Base-by-base conservation (phyloP, 1,140 invertebrate species). In the Oedothorax gibbosus region DNA sequence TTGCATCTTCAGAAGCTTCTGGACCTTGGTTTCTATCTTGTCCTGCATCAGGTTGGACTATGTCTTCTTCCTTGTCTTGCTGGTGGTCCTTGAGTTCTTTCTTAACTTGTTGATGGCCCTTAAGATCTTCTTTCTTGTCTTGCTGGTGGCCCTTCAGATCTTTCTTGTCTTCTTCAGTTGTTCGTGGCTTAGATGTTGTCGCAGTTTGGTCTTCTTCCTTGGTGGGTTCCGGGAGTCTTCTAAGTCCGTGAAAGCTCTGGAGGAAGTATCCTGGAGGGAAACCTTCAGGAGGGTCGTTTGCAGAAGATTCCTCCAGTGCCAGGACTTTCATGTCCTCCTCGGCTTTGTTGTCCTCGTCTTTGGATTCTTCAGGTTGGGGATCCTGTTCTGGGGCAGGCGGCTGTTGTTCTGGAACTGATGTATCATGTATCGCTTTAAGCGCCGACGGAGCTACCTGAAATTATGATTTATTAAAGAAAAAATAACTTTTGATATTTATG, bases 171-270 rank as follows among this genome's bases (percentile, higher is more conserved):
- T 75, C 18, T 50, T 76, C 76, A 56, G 64, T 79, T 49, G 64
- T 15, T 71, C 35, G 68, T 7, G 11, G 35, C 35, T 35, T 35
- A 6, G 51, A 1, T 69, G 72, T 60, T 10, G 51, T 35, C 20
- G 83, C 2, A 5, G 64, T 53, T 8, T 57, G 12, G 18, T 71
- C 12, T n/a, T 69, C 73, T 49, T 85, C 83, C 18, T 77, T 85
- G n/a, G 73, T 78, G 18, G 83, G 83, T 20, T 85, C 83, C 15
- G 83, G 83, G 2, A 85, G 49, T 71, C 83, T 50, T 78, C 83
- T 77, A 4, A 85, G 62, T 10, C 73, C 73, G 10, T 77, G 73
- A 35, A 85, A 85, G 2, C 66, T 68, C 12, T 84, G 69, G 10
- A 84, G 21, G 35, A 85, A 85, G 65, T 20, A 85, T 50, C 83